Percentiles rank a stretch among this genome's conserved stretches.
Conservation (phyloP, 2,888 invertebrate genomes). For the Myathropa florea region DNA sequence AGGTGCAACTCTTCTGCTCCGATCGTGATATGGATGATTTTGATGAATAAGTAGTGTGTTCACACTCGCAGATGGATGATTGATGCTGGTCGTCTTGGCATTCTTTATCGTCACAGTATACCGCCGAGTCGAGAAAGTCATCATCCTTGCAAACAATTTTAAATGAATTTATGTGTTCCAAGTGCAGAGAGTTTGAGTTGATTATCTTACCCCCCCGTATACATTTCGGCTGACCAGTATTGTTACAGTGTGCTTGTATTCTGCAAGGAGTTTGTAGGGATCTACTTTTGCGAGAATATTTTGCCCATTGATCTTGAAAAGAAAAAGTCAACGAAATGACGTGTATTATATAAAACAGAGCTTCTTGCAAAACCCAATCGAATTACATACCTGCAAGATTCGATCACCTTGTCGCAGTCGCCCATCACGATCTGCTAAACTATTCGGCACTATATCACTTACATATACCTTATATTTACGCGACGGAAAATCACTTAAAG, state of each 20-base stretch:
- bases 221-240: slow-evolving; percentile 83
- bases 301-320: slow-evolving; percentile 82
- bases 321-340: not conserved
- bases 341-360: not conserved
- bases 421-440: slow-evolving; percentile 82
- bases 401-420: slow-evolving; percentile 83
- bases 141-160: slow-evolving; percentile 72
- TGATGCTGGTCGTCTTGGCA: slow-evolving; percentile 28
- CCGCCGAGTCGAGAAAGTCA: slow-evolving; percentile 77
- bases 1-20: slow-evolving; percentile 18
- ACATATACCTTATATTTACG: slow-evolving; percentile 84
- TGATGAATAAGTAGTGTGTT: slow-evolving; percentile 67
- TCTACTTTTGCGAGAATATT: slow-evolving; percentile 83
- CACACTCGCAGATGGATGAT: slow-evolving; percentile 66
- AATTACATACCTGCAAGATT: slow-evolving; percentile 82
- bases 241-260: slow-evolving; percentile 82
- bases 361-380: not conserved
- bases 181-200: not conserved
- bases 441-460: slow-evolving; percentile 83
- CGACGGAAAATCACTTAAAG: slow-evolving; percentile 80
- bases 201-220: slow-evolving; percentile 76
- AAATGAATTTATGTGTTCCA: not conserved
- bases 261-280: slow-evolving; percentile 82
- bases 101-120: slow-evolving; percentile 76
- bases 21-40: slow-evolving; percentile 66